Base-by-base conservation (phyloP, 1,140 invertebrate species). In the Lepidotrigona ventralis region DNA sequence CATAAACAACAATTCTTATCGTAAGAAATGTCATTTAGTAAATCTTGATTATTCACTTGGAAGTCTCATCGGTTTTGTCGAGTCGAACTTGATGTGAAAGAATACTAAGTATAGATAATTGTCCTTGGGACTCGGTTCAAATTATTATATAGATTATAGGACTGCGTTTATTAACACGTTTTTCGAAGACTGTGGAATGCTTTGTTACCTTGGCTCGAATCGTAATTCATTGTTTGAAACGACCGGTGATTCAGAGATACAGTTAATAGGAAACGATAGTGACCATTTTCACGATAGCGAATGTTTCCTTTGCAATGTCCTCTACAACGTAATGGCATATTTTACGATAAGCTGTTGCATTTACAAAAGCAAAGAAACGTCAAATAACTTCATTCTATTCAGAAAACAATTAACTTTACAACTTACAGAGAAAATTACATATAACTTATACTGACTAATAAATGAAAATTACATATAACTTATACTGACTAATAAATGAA, bases 71-170 rank as follows among this genome's bases (percentile, higher is more conserved):
- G 33, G 21, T 80, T 11, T 80, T 56, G 33, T 53, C 19, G 46
- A 33, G 63, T 69, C 74, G 54, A 77, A 82, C 70, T 82, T 9
- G 9, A 33, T 70, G 54, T 71, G 54, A 2, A 12, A 21, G 19
- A 69, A 53, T 33, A n/a, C 64, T 69, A 70, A 78, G 26, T 82
- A 56, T 39, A 19, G 66, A 54, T 78, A 69, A 82, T 78, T 70
- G 56, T 46, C 81, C 46, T 83, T 83, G 66, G 29, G 39, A 77
- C 21, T 21, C 8, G 17, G 19, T 54, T 53, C 26, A n/a, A 72
- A 19, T 53, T 51, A 29, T 23, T 53, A 60, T n/a, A 60, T 5
- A 51, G 39, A 82, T 78, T 53, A 70, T 54, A 33, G n/a, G n/a
- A 72, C 39, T 8, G 54, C 71, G 19, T 33, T 12, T 71, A 60